Percentiles rank a stretch among this genome's conserved stretches.
phyloP scores from a whole-genome alignment of 2,888 invertebrate species.

The Dolichopus griseipennis region DNA sequence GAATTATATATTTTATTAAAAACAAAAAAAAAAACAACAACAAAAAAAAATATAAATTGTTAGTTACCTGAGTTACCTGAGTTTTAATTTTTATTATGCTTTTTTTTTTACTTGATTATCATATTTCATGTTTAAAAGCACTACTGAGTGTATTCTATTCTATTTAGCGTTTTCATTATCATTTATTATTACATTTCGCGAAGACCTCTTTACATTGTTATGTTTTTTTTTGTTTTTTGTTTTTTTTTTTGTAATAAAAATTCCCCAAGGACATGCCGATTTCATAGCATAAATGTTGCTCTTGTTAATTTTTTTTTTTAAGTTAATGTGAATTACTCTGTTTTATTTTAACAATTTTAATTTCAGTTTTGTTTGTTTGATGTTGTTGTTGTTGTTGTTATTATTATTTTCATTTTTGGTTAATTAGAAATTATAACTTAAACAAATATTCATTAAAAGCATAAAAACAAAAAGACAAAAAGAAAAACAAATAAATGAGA shows the following conservation, averaged over 20 bases:
- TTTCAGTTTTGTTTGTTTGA: background rate
- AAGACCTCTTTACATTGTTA: background rate
- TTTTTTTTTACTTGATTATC: background rate
- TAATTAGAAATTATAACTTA: background rate
- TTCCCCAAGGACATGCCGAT: constrained; percentile 3
- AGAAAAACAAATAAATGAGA: background rate
- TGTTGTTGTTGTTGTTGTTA: background rate
- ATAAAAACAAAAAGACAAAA: background rate
- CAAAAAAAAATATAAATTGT: background rate
- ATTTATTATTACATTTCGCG: background rate
- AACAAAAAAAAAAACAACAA: no score
- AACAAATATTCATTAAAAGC: background rate
- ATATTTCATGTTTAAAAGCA: constrained; percentile 6
- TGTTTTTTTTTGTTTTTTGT: background rate
- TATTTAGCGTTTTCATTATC: background rate
- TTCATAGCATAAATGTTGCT: background rate
- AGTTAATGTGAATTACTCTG: background rate
- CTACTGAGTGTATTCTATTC: constrained; percentile 1
- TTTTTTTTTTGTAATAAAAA: background rate
- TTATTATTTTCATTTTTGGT: background rate
- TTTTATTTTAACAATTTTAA: background rate
- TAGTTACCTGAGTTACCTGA: background rate
- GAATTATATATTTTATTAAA: no score
- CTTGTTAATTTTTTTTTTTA: background rate
- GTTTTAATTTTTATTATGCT: background rate